Evolutionary conservation across 2,888 invertebrate genomes (phyloP), one percentile per base, ranked within the genome.

Genomic region (Ethmia dodecea): DNA sequence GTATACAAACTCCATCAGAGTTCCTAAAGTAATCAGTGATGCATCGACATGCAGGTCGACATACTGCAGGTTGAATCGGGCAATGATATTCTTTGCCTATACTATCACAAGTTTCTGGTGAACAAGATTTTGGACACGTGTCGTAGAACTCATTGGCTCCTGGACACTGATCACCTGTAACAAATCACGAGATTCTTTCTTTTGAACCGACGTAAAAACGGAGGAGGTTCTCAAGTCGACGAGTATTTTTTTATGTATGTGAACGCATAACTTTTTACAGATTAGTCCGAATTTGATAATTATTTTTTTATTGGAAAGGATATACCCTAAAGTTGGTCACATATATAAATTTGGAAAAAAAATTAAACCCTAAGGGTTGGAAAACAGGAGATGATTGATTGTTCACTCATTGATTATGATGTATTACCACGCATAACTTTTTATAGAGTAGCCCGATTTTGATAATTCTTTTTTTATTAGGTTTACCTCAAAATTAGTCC

Each of bases 81-180:
- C 55, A 57, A 3, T 14, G 0, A 28, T 43, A 51, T 29, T 3
- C 22, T 28, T 40, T 38, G 13, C 37, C 49, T 6, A 56, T 43
- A 13, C 44, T 48, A 8, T 49, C 52, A 38, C 65, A 67, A 1
- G 45, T 52, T 42, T 53, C 48, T 3, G 52, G 50, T 1, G 33
- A 12, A 12, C 42, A 43, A 5, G 26, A 14, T 6, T 20, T 6
- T n/a, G 38, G 38, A 20, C 45, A 45, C 13, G 22, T 9, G n/a
- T 38, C 38, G 6, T 29, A 45, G 1, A 24, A 29, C 28, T 45
- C 45, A 18, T 45, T 26, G 9, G 31, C 24, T 11, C 35, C 24
- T 1, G 16, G 13, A 18, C 42, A 45, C 14, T 31, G 9, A n/a
- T n/a, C n/a, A 0, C 9, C n/a, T 13, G 3, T 2, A 22, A 22